These are phyloP conservation scores for Panzeria rudis DNA, from an alignment of 2,888 invertebrate species.

Conservation along the genomic window DNA sequence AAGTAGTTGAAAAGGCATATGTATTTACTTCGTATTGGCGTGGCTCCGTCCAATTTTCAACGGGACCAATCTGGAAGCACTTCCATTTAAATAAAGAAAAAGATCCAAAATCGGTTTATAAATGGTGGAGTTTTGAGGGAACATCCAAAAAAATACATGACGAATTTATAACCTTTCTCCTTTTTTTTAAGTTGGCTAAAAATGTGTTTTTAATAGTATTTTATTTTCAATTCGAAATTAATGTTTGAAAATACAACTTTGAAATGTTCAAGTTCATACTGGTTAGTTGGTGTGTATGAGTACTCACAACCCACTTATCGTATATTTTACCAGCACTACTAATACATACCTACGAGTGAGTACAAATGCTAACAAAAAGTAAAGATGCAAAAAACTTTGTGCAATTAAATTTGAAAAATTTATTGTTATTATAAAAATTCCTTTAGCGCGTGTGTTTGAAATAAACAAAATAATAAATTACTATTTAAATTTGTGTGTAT, in stretches of 20 bases:
- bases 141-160: too few species aligned
- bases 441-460: conserved; percentile 63
- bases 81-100: too few species aligned
- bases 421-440: conserved; percentile 60
- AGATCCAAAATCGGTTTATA: too few species aligned
- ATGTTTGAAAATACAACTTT: not conserved
- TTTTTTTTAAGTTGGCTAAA: too few species aligned
- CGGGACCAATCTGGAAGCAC: too few species aligned
- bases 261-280: not conserved
- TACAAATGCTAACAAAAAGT: not conserved
- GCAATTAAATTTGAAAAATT: conserved; percentile 45
- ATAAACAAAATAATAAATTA: conserved; percentile 59
- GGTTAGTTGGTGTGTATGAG: not conserved
- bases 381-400: conserved; percentile 21
- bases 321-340: not conserved
- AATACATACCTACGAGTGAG: not conserved
- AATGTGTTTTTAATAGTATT: not conserved
- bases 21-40: too few species aligned
- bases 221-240: not conserved
- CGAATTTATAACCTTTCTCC: too few species aligned
- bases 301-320: not conserved
- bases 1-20: too few species aligned
- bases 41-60: too few species aligned
- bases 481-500: conserved; percentile 3
- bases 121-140: too few species aligned